Evolutionary conservation across 1,140 invertebrate species (phyloP).

Genomic region (Macrotrachela quadricornifera): DNA sequence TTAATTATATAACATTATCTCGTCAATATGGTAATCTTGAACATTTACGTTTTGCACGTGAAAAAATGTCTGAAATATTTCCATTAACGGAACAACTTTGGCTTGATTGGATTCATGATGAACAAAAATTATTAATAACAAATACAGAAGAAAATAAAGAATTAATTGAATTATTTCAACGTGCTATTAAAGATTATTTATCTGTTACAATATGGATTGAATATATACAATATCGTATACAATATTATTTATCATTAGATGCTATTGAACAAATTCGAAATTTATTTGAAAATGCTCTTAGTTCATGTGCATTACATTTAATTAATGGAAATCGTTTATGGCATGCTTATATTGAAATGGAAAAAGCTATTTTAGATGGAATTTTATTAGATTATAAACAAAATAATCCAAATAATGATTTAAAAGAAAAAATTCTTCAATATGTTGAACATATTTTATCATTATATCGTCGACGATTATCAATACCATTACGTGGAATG

Average conservation of each 20-base stretch:
- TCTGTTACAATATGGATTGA: constrained; percentile 30
- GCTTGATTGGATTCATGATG: constrained; percentile 48
- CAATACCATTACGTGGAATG: no score
- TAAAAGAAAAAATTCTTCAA: constrained; percentile 14
- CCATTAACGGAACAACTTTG: constrained; percentile 45
- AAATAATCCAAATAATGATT: background rate
- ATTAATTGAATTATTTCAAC: constrained; percentile 41
- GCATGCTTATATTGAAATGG: constrained; percentile 51
- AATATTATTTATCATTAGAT: constrained; percentile 46
- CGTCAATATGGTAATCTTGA: constrained; percentile 39
- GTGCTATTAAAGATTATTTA: constrained; percentile 48
- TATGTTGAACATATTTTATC: no score
- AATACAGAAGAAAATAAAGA: constrained; percentile 35
- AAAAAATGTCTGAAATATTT: constrained; percentile 44
- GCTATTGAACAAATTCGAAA: constrained; percentile 38
- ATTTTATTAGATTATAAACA: background rate
- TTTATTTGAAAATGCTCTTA: constrained; percentile 47
- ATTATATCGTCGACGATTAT: no score
- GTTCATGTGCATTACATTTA: constrained; percentile 44
- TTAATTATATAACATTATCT: constrained; percentile 38
- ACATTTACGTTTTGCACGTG: constrained; percentile 37
- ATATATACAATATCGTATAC: constrained; percentile 41
- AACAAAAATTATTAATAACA: constrained; percentile 36
- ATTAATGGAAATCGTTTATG: constrained; percentile 46
- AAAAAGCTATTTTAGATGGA: constrained; percentile 35